Evolutionary conservation across 2,888 invertebrate genomes (phyloP), one percentile per base, ranked within the genome.

Genomic region (Lochmaea crataegi): DNA sequence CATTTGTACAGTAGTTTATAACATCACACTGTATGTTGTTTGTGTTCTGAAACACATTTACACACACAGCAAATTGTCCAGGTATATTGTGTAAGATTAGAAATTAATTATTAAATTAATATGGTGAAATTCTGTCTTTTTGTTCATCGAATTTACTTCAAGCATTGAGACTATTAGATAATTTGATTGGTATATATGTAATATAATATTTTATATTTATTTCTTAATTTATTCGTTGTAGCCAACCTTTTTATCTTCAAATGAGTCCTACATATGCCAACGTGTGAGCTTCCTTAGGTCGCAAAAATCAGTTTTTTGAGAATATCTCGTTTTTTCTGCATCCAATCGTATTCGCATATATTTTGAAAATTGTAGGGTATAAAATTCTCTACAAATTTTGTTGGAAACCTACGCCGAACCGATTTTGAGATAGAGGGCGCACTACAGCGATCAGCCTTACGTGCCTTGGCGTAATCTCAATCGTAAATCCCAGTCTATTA

Each of bases 1-100:
- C 84, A 84, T 82, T 83, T 85, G 85, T 85, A 85, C 83, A 85
- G 83, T 85, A 84, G 82, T 78, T 81, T 79, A 75, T 79, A 79
- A 78, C 79, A 80, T 80, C 80, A 81, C 81, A 80, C 76, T 77
- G 77, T 80, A 79, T 80, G 78, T 80, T 80, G 78, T 80, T 80
- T 81, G 78, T 76, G 77, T 77, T 80, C 65, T 69, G 61, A 68
- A 75, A 74, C 78, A 75, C 75, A 74, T 74, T 70, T 74, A 71
- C 74, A 74, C 70, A 73, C 74, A 71, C 67, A 73, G 73, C 14
- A 73, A 74, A 71, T 74, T 74, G 74, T 74, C 74, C 74, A 74
- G 74, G 74, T 74, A 74, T 74, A 74, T 71, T 74, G 71, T 74
- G 74, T 74, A 74, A 74, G 74, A 60, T 71, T 74, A 74, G 71